Base-by-base conservation (phyloP, 1,140 invertebrate genomes). In the Cydia amplana region DNA sequence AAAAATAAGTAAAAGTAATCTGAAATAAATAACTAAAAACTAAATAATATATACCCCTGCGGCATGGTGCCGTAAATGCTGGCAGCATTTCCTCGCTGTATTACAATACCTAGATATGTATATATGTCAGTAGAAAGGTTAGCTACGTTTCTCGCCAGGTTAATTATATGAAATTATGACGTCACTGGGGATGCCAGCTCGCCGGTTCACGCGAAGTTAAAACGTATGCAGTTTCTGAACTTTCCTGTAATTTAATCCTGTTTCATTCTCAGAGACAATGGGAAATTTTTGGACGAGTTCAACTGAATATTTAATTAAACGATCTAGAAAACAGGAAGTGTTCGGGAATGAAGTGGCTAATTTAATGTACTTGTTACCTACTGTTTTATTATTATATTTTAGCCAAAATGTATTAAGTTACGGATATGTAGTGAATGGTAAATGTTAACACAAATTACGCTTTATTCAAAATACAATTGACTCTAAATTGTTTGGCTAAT, bases 101-200 rank as follows among this genome's bases (percentile, higher is more conserved):
- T n/a, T n/a, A n/a, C n/a, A n/a, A n/a, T n/a, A n/a, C n/a, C n/a
- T n/a, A n/a, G n/a, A n/a, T n/a, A n/a, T n/a, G n/a, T n/a, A 23
- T 23, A 60, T 60, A 60, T 18, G 20, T 60, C 20, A 23, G 20
- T 60, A n/a, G n/a, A 23, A 60, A 32, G 12, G 78, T 76, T 72
- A 64, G 76, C 75, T 77, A 75, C 75, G 43, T 73, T 73, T 73
- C 60, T 75, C 73, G 79, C 65, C 72, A 80, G 80, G 86, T 83
- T 89, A 90, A 90, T 90, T 89, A 88, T 82, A 83, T 86, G 83
- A 87, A 89, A 90, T 86, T 87, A 84, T 88, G 83, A 86, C 85
- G 83, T 88, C 87, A 83, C 83, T 65, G 28, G 82, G 83, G 86
- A 88, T 80, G 78, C 80, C 78, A 77, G 74, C 79, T 81, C 76